These are phyloP conservation scores for Triplophysa yarkandensis DNA, from an alignment of 2,797 vertebrate genomes.

Conservation along the genomic window DNA sequence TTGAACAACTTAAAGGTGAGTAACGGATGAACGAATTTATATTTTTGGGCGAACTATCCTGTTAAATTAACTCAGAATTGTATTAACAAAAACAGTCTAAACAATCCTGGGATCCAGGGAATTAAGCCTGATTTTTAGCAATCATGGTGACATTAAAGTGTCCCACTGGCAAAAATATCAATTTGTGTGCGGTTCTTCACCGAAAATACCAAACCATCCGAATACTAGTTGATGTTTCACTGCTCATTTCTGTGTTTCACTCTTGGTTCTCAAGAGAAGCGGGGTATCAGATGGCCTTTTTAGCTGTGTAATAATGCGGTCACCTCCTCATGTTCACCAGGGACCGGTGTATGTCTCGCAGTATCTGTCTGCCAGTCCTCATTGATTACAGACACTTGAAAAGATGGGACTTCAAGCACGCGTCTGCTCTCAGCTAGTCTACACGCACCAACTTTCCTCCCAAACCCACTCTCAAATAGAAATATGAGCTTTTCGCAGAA, in stretches of 20 bases:
- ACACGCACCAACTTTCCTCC: not conserved
- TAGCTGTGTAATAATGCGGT: constrained; percentile 36
- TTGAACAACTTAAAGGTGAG: too few relatives aligned
- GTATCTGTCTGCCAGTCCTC: constrained; percentile 30
- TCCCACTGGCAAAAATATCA: too few relatives aligned
- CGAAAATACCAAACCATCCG: not conserved
- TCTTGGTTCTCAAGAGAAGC: constrained; percentile 19
- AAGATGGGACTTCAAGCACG: constrained; percentile 34
- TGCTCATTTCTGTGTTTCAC: not conserved
- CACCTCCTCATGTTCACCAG: constrained; percentile 24
- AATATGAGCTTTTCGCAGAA: constrained; percentile 6
- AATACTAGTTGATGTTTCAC: not conserved
- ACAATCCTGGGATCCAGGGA: too few relatives aligned
- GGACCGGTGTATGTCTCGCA: constrained; percentile 2
- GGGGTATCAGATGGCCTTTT: constrained; percentile 38
- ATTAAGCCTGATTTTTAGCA: too few relatives aligned
- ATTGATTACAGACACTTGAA: constrained; percentile 46
- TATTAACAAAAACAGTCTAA: too few relatives aligned
- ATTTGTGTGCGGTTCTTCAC: not conserved
- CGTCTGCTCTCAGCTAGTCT: constrained; percentile 32
- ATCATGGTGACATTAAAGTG: too few relatives aligned
- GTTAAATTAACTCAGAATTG: too few relatives aligned
- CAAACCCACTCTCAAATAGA: not conserved
- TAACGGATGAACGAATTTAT: too few relatives aligned
- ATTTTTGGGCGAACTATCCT: too few relatives aligned